Evolutionary conservation across 2,113 vertebrate species (phyloP).

Genomic region (Alces alces): DNA sequence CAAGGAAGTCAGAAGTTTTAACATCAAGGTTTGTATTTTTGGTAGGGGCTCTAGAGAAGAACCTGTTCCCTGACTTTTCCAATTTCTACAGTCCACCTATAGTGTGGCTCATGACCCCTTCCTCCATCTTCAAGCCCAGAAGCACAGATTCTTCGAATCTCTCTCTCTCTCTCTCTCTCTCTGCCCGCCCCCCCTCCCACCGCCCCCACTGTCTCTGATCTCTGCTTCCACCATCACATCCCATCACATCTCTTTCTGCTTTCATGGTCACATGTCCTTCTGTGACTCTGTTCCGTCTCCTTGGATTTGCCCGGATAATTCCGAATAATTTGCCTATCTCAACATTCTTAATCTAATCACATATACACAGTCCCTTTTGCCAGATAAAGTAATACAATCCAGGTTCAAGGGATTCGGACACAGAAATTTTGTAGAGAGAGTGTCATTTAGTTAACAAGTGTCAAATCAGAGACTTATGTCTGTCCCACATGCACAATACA

Average conservation of each 20-base stretch:
- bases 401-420: neutral
- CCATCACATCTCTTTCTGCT: neutral
- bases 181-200: neutral
- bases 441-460: neutral
- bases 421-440: neutral
- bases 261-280: neutral
- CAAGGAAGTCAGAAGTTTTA: neutral
- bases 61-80: neutral
- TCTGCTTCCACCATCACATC: neutral
- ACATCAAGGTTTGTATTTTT: neutral
- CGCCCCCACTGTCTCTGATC: neutral
- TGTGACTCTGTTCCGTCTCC: neutral
- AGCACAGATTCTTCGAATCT: neutral
- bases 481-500: neutral
- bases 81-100: neutral
- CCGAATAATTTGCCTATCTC: neutral
- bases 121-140: neutral
- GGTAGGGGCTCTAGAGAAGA: neutral
- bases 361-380: neutral
- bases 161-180: neutral
- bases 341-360: neutral
- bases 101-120: neutral
- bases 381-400: neutral
- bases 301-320: neutral
- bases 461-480: neutral